Base-by-base conservation (phyloP, 2,113 vertebrate genomes). In the Prunella himalayana region DNA sequence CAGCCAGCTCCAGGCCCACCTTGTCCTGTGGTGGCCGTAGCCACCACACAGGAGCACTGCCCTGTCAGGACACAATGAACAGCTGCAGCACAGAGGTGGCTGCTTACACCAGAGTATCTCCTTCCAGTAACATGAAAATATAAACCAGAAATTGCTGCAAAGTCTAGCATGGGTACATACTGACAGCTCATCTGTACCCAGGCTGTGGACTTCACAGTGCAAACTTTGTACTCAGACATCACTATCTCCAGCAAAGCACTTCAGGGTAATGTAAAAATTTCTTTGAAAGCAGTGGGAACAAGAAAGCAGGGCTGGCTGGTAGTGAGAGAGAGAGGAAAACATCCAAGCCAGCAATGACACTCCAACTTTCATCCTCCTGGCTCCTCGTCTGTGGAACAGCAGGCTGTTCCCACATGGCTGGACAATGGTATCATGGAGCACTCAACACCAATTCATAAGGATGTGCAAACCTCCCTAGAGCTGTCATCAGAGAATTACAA, bases 1-100 rank as follows among this genome's bases (percentile, higher is more conserved):
- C 37, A 65, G 53, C 27, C 41, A 75, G 35, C 57, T 59, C 49
- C 69, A 53, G 61, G 18, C 56, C 24, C 54, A 17, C 1, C 1
- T 37, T 56, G 50, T 12, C 28, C 59, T 33, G 37, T 2, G 7
- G 44, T 2, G 2, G 37, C 25, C 7, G 27, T 3, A 79, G 63
- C 50, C 2, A 1, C 10, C 1, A 1, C 3, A 9, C 59, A 44
- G 73, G 44, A 44, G 4, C 4, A 0, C n/a, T 11, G 14, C 39
- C n/a, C 50, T 27, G 39, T 11, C 11, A 5, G 39, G 33, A 35
- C 50, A 65, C 30, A 30, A 5, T 0, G 1, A n/a, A 30, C 30
- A 13, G 50, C 59, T 89, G 47, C n/a, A 53, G 73, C 39, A 59
- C 33, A n/a, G 39, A 42, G 10, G 35, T 16, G 18, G 16, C 60